A percentile compares a stretch with the other conserved stretches of the same genome.
Evolutionary conservation across 2,888 invertebrate genomes (phyloP).

Genomic region (Chrysotoxum bicinctum): DNA sequence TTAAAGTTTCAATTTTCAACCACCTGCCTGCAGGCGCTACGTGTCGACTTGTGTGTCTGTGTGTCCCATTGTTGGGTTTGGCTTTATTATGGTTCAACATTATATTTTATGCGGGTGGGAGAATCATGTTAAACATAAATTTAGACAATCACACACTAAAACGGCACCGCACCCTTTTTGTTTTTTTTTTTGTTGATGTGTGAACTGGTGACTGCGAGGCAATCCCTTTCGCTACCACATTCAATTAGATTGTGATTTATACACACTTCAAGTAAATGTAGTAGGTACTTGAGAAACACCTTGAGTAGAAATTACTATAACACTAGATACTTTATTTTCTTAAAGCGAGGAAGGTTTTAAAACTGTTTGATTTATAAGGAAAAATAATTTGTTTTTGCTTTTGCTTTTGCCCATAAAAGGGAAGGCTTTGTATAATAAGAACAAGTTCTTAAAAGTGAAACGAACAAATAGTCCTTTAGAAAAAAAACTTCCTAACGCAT

Average conservation of each 20-base stretch:
- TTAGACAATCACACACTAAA: not conserved
- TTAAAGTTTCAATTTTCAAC: slow-evolving; percentile 47
- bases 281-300: not conserved
- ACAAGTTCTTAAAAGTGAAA: too few relatives aligned
- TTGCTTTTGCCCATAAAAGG: too few relatives aligned
- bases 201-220: not conserved
- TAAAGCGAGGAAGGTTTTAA: too few relatives aligned
- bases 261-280: not conserved
- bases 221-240: not conserved
- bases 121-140: slow-evolving; percentile 45
- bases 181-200: not conserved
- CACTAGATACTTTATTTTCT: too few relatives aligned
- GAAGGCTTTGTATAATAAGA: too few relatives aligned
- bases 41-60: slow-evolving; percentile 1
- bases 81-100: not conserved
- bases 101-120: slow-evolving; percentile 26
- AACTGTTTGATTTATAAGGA: too few relatives aligned
- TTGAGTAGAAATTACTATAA: not conserved
- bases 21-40: slow-evolving; percentile 53
- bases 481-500: too few relatives aligned
- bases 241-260: slow-evolving; percentile 9
- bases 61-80: not conserved
- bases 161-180: slow-evolving; percentile 2
- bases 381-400: too few relatives aligned
- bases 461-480: too few relatives aligned